Conservation (phyloP, 1,140 invertebrate genomes). For the Cepaea nemoralis region DNA sequence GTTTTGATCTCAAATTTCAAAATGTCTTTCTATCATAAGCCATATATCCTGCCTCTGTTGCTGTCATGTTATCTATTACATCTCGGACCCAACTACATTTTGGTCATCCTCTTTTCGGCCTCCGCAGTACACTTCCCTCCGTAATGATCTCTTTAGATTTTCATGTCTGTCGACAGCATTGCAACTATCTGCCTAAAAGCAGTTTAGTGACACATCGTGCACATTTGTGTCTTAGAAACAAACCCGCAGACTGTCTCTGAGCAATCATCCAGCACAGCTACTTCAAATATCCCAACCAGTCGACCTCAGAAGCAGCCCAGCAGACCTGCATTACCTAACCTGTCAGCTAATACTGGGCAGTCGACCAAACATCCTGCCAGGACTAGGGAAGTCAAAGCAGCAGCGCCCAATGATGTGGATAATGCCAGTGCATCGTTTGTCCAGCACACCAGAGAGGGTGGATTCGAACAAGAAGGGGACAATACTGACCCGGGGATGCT, state of each 20-base stretch:
- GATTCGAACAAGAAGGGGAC: neutral
- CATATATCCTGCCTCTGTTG: no score
- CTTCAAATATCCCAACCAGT: constrained; percentile 23
- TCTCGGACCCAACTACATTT: no score
- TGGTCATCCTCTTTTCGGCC: no score
- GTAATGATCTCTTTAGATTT: no score
- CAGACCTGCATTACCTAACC: neutral
- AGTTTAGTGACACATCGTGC: no score
- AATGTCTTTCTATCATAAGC: no score
- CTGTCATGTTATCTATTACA: no score
- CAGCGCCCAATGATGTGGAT: constrained; percentile 9
- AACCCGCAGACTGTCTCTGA: neutral
- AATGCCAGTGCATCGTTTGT: constrained; percentile 28
- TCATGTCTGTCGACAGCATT: no score
- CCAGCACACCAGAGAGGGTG: neutral
- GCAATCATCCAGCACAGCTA: constrained; percentile 1
- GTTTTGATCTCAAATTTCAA: no score
- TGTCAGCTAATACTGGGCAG: neutral
- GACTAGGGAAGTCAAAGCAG: neutral
- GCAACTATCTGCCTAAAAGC: no score
- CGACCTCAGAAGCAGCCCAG: constrained; percentile 7
- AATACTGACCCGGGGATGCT: constrained; percentile 9
- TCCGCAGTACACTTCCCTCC: no score
- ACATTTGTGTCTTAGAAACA: neutral
- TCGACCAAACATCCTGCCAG: constrained; percentile 8